Conservation (phyloP, 2,797 vertebrate species). For the Pygocentrus nattereri region DNA sequence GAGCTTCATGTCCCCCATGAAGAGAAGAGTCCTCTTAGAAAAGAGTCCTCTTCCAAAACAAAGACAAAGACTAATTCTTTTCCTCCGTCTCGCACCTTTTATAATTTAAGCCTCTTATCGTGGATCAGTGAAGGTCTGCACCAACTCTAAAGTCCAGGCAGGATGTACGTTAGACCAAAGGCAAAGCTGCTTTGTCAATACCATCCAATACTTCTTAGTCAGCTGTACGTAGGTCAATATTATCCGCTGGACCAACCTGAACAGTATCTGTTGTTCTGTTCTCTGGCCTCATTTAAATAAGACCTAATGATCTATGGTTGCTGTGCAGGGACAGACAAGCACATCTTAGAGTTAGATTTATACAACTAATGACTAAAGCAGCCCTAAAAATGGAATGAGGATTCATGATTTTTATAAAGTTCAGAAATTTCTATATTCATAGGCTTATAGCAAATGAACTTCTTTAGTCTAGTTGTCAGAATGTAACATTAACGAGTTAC, state of each 20-base stretch:
- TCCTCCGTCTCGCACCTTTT: conserved; percentile 78
- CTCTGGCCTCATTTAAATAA: not conserved
- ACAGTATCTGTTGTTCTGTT: conserved; percentile 6
- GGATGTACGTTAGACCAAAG: conserved; percentile 82
- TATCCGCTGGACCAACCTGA: conserved; percentile 45
- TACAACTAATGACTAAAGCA: too few species aligned
- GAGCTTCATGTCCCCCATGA: conserved; percentile 84
- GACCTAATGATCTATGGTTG: too few species aligned
- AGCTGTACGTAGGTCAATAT: conserved; percentile 67
- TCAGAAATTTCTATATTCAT: too few species aligned
- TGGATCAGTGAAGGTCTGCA: conserved; percentile 48
- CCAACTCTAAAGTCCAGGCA: conserved; percentile 79
- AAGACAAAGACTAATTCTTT: conserved; percentile 76
- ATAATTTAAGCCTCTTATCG: conserved; percentile 66
- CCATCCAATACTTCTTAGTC: conserved; percentile 66
- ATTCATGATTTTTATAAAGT: too few species aligned
- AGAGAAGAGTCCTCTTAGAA: conserved; percentile 67
- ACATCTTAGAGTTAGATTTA: too few species aligned
- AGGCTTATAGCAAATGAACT: too few species aligned
- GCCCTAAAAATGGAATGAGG: too few species aligned
- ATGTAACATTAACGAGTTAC: too few species aligned
- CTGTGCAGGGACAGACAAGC: too few species aligned
- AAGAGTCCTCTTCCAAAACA: conserved; percentile 67
- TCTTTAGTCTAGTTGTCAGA: too few species aligned
- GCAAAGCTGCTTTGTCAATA: conserved; percentile 69